Evolutionary conservation across 2,888 invertebrate genomes (phyloP).

Genomic region (Morinoia aosen): DNA sequence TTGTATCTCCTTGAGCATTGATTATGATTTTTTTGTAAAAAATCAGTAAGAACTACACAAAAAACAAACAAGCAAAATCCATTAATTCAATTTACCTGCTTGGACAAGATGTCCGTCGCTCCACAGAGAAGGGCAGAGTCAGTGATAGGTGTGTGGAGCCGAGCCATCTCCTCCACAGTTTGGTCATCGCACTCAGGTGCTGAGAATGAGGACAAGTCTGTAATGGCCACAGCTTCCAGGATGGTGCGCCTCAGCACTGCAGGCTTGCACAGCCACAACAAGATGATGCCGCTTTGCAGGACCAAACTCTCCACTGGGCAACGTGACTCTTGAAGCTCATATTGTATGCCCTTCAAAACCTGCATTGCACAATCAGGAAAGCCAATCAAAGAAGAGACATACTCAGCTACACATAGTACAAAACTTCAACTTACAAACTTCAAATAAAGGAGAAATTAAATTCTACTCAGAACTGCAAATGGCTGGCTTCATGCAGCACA

Average conservation of each 20-base stretch:
- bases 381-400: background rate
- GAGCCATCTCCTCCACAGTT: background rate
- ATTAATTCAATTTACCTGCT: background rate
- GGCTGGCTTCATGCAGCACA: too few species aligned
- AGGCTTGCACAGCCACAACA: background rate
- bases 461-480: background rate
- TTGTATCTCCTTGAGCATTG: background rate
- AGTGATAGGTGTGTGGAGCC: background rate
- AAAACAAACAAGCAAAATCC: background rate
- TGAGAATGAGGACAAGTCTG: background rate
- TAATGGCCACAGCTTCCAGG: background rate
- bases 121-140: background rate
- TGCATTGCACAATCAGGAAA: background rate
- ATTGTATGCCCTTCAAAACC: background rate
- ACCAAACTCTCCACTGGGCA: background rate
- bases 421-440: background rate
- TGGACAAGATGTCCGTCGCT: background rate
- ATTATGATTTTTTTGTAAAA: background rate
- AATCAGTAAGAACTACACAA: background rate
- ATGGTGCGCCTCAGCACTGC: background rate
- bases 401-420: background rate
- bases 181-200: background rate
- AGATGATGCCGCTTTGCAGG: background rate
- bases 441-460: background rate
- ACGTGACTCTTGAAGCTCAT: background rate